A percentile compares a stretch with the other conserved stretches of the same genome.
Evolutionary conservation across 2,797 vertebrate genomes (phyloP).

Genomic region (Bryconaethiops microstoma): DNA sequence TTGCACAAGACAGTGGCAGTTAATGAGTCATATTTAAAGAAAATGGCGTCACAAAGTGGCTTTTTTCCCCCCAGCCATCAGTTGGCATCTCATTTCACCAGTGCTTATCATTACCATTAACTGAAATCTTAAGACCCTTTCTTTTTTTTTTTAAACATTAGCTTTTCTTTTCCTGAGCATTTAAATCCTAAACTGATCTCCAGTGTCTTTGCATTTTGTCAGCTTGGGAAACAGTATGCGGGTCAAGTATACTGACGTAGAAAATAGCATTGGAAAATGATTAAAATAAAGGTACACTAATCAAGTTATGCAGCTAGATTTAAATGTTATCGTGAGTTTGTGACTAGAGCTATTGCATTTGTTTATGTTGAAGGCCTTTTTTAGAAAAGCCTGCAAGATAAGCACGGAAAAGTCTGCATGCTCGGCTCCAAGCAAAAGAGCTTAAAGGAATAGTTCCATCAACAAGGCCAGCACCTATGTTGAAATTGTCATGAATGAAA

Average conservation of each 20-base stretch:
- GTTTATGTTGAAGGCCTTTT: neutral
- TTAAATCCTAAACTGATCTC: constrained; percentile 61
- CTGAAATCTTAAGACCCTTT: neutral
- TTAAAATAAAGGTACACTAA: neutral
- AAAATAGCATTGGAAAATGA: constrained; percentile 42
- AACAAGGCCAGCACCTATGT: neutral
- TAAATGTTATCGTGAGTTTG: neutral
- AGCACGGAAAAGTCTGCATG: neutral
- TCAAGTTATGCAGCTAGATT: neutral
- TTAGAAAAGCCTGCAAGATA: neutral
- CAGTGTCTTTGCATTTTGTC: constrained; percentile 45
- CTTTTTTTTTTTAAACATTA: neutral
- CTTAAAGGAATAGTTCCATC: neutral
- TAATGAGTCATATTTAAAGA: constrained; percentile 31
- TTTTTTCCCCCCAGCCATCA: neutral
- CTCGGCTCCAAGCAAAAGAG: neutral
- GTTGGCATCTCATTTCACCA: neutral
- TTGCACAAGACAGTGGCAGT: constrained; percentile 22
- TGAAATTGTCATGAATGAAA: neutral
- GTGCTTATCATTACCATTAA: neutral
- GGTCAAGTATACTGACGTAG: constrained; percentile 60
- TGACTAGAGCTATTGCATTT: neutral
- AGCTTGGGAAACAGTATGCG: constrained; percentile 56
- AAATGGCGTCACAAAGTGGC: neutral
- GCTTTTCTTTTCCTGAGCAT: constrained; percentile 39